These are phyloP conservation scores for Drosophila ochracea DNA, from an alignment of 2,888 invertebrate genomes.

Conservation along the genomic window DNA sequence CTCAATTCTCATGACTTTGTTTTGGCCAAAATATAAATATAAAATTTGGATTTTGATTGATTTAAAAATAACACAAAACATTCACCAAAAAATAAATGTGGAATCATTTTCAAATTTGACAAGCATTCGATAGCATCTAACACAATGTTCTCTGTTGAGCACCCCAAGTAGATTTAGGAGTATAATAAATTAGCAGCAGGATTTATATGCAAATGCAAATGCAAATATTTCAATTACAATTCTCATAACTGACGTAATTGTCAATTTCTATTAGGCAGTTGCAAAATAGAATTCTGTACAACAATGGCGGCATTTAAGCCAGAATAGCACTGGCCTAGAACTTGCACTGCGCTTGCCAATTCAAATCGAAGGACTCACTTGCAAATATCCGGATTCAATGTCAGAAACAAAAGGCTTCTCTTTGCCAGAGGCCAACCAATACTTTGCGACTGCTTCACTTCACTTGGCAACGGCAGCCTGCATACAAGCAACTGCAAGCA, in stretches of 20 bases:
- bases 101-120: conserved; percentile 14
- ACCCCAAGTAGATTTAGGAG: not conserved
- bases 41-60: conserved; percentile 7
- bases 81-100: not conserved
- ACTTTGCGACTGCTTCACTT: conserved; percentile 1
- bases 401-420: conserved; percentile 29
- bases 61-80: not conserved
- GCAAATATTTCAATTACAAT: not conserved
- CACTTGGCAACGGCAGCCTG: conserved; percentile 27
- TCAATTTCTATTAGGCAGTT: not conserved
- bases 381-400: conserved; percentile 41
- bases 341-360: conserved; percentile 30
- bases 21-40: conserved; percentile 11
- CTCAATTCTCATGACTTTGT: conserved; percentile 35
- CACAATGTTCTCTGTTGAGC: not conserved
- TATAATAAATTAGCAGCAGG: not conserved
- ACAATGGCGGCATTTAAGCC: conserved; percentile 11
- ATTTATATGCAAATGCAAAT: not conserved
- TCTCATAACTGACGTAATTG: not conserved
- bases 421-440: conserved; percentile 23
- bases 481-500: conserved; percentile 3
- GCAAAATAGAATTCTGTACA: not conserved
- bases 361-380: conserved; percentile 38
- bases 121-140: not conserved
- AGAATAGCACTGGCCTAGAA: conserved; percentile 53